Percentiles rank a stretch among this genome's conserved stretches.
Conservation (phyloP, 1,140 invertebrate genomes). For the Bombus picipes region DNA sequence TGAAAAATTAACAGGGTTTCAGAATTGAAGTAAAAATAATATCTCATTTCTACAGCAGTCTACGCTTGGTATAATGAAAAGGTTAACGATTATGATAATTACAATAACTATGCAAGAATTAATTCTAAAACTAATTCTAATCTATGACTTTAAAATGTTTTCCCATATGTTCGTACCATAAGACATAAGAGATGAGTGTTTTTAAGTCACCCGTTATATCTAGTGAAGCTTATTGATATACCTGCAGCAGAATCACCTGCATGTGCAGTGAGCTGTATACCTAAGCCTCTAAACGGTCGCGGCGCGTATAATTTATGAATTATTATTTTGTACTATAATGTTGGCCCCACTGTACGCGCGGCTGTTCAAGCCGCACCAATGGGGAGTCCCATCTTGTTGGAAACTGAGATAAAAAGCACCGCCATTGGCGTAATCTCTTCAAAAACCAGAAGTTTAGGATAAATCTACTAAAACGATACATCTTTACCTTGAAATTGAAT, state of each 20-base stretch:
- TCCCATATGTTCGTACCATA: neutral
- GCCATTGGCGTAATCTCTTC: slow-evolving; percentile 62
- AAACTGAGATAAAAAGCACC: slow-evolving; percentile 69
- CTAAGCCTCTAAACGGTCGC: slow-evolving; percentile 72
- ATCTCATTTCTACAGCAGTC: neutral
- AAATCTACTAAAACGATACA: neutral
- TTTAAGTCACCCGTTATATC: slow-evolving; percentile 10
- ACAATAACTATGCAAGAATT: neutral
- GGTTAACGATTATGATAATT: neutral
- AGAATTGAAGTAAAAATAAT: neutral
- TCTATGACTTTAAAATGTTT: neutral
- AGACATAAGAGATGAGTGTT: neutral
- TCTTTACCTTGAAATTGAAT: neutral
- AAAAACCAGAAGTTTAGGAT: neutral
- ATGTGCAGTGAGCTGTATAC: slow-evolving; percentile 66
- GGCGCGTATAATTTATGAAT: slow-evolving; percentile 79
- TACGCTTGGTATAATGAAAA: neutral
- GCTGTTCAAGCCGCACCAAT: slow-evolving; percentile 55
- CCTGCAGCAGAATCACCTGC: slow-evolving; percentile 33
- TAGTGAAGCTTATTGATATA: slow-evolving; percentile 41
- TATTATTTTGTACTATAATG: slow-evolving; percentile 79
- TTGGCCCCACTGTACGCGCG: slow-evolving; percentile 58
- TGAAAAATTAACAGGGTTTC: neutral
- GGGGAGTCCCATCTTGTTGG: slow-evolving; percentile 66
- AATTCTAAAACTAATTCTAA: neutral